These are phyloP conservation scores for Bufotes viridis DNA, from an alignment of 2,797 vertebrate species.

Conservation along the genomic window DNA sequence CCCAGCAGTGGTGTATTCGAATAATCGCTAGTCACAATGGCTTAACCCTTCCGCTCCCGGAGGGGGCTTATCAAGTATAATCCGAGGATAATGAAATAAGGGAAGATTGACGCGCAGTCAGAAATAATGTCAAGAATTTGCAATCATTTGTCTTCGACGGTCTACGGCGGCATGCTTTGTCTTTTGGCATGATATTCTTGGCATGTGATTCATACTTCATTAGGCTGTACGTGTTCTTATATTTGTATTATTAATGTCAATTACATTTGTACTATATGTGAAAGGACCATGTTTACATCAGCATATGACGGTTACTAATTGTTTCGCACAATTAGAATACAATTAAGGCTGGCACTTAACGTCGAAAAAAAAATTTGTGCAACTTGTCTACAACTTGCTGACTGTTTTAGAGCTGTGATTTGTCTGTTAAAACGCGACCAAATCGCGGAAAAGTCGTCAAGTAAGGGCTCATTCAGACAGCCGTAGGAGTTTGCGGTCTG, in stretches of 20 bases:
- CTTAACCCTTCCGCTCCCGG: conserved; percentile 39
- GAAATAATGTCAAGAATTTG: background rate
- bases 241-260: background rate
- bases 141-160: background rate
- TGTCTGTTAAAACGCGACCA: too few relatives aligned
- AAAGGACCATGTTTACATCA: background rate
- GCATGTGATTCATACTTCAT: background rate
- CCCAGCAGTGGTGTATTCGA: conserved; percentile 34
- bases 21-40: conserved; percentile 40
- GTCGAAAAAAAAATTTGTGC: too few relatives aligned
- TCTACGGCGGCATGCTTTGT: background rate
- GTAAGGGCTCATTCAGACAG: too few relatives aligned
- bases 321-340: background rate
- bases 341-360: background rate
- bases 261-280: background rate
- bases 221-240: background rate
- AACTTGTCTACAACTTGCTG: too few relatives aligned
- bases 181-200: background rate
- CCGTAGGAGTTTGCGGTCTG: too few relatives aligned
- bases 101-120: background rate
- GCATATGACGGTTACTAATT: background rate
- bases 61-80: conserved; percentile 2
- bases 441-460: too few relatives aligned
- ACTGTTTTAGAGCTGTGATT: too few relatives aligned
- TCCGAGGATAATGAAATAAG: background rate